Base-by-base conservation (phyloP, 2,888 invertebrate species). In the Neoscelio sp. region DNA sequence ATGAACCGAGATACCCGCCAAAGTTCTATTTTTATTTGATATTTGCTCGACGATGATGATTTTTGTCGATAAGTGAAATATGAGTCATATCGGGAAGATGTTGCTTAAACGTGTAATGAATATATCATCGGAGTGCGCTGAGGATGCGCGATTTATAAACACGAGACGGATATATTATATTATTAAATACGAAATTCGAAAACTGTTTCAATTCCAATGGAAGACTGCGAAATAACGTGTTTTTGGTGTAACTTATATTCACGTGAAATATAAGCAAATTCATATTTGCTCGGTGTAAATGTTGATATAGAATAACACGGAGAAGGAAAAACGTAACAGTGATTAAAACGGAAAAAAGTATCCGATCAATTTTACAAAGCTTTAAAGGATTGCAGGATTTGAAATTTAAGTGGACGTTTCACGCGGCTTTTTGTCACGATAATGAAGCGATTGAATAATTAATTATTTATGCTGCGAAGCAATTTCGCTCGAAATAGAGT, bases 41-140 rank as follows among this genome's bases (percentile, higher is more conserved):
- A 40, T 48, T 58, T 50, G 44, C 18, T 40, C 30, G 20, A 20
- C 50, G 42, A 15, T 48, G 73, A 73, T 73, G 64, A 64, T 64
- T 64, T 56, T 64, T 33, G 26, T 60, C 60, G 60, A 62, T 71
- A 71, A 52, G 52, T 44, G 71, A 62, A 60, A 52, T 44, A 58
- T 70, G 58, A 58, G 48, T 40, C 48, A 40, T 71, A 38, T 33
- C 46, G 44, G 10, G 30, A 70, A 50, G 46, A 56, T 15, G 54
- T 56, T 44, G 44, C 23, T 33, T 42, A 54, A 67, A 52, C 23
- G 54, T 52, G 52, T 54, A 70, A 71, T 62, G 71, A 64, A 56
- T 73, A 40, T 40, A 64, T 46, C 54, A 52, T 3, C 54, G 44
- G 40, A 8, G 8, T 13, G 40, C 40, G 40, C 4, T 20, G 40